These are phyloP conservation scores for Phalloptychus januarius DNA, from an alignment of 2,797 vertebrate species.

Conservation along the genomic window DNA sequence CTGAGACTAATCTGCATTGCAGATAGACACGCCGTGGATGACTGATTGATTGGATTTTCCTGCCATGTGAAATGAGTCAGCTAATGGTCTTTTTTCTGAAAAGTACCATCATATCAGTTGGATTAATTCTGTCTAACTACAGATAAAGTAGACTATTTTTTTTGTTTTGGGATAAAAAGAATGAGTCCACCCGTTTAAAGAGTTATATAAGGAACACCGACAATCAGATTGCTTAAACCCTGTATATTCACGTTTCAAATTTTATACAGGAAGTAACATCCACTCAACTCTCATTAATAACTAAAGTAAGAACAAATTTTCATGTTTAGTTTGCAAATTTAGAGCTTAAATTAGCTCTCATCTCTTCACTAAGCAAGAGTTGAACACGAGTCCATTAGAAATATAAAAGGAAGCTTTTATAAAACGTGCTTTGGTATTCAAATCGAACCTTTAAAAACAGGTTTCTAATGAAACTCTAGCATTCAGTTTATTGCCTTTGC, in stretches of 20 bases:
- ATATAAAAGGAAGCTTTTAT: not conserved
- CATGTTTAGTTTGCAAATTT: not conserved
- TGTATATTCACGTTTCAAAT: not conserved
- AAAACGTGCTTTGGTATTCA: not conserved
- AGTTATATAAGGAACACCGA: not conserved
- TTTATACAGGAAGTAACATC: not conserved
- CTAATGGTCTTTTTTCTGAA: not conserved
- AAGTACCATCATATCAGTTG: not conserved
- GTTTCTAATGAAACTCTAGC: not conserved
- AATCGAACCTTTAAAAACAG: not conserved
- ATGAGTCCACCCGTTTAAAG: not conserved
- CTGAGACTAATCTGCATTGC: slow-evolving; percentile 24
- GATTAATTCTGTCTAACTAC: not conserved
- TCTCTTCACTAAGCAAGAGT: not conserved
- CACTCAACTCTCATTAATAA: not conserved
- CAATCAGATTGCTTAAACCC: not conserved
- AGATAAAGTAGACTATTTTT: not conserved
- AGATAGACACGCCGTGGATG: slow-evolving; percentile 22
- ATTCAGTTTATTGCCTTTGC: not conserved
- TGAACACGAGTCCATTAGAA: not conserved
- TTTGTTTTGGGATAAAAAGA: not conserved
- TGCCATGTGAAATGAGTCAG: slow-evolving; percentile 31
- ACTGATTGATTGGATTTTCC: slow-evolving; percentile 19
- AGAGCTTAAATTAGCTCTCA: not conserved
- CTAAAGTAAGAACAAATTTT: not conserved